Base-by-base conservation (phyloP, 92 coral and sea anemone genomes). In the Galaxea fascicularis region DNA sequence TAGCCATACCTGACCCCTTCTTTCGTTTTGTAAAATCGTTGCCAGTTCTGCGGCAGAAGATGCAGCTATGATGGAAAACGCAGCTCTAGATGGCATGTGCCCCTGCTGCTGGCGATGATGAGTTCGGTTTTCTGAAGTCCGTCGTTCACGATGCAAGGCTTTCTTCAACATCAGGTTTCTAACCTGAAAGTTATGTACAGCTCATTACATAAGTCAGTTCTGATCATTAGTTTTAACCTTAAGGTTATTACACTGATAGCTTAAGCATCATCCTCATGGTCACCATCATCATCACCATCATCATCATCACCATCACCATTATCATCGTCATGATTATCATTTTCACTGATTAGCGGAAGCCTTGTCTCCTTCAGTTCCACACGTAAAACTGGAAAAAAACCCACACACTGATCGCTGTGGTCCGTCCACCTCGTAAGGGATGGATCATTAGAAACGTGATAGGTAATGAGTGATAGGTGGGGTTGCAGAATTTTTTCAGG, bases 51-150 rank as follows among this genome's bases (percentile, higher is more conserved):
- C 62, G 1, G 82, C 69, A 0, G 82, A 78, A 39, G 82, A 78
- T 31, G 82, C 82, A 25, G 82, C 82, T 46, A 78, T 47, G 46
- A 78, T 78, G 16, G 82, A 78, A 0, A 78, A 52, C 7, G 73
- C 72, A 12, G 53, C 82, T 65, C 73, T 45, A 0, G 72, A 24
- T 54, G 52, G 58, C 27, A 62, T 46, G 27, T 78, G 80, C 56
- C 53, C 6, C 31, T 76, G 82, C 21, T 58, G 68, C 6, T 60
- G 81, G 49, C 20, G 81, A 7, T 28, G 71, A 13, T 62, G 72
- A 27, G 18, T 63, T 11, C 31, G 68, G 11, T 73, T 54, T 76
- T 46, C 60, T 10, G 26, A 26, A 17, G 13, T 27, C 8, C 82
- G 44, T 25, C 60, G 39, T 16, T 64, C 82, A 6, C 45, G 82